Base-by-base conservation (phyloP, 2,888 invertebrate genomes). In the Cistogaster globosa region DNA sequence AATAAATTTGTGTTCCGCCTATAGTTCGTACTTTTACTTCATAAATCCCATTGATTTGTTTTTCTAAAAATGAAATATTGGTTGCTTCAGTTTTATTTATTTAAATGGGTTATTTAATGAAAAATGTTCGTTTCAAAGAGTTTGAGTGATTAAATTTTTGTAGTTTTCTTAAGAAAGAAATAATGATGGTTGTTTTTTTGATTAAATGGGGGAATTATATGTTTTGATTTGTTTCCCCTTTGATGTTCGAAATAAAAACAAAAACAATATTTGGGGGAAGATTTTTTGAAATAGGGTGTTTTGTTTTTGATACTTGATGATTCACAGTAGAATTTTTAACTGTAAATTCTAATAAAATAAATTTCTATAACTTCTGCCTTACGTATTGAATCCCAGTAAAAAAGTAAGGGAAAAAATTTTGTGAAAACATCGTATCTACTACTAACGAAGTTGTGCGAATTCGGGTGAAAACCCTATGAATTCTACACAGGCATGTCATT, bases 31-130 rank as follows among this genome's bases (percentile, higher is more conserved):
- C 11, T 53, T 20, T 20, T 1, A 6, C 11, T 53, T 53, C 1
- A 53, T 6, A 9, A 18, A n/a, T 2, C 1, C 51, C 7, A 12
- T 18, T 18, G 51, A 8, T 53, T 78, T 78, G 74, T 69, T 85
- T 75, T n/a, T 78, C 75, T 78, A 67, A 65, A 75, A 82, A 69
- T 82, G 78, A 82, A 65, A 85, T 82, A 74, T 78, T 18, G 53
- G 65, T 74, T 63, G 42, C 48, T n/a, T n/a, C n/a, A 45, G 77
- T 55, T 81, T 60, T 69, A 36, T 74, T 69, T 77, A 69, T 68
- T 77, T 74, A 68, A 68, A 74, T 81, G 74, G 68, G 48, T 58
- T 85, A 81, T 62, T 75, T 72, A 84, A 81, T 81, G 55, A 77
- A 71, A 76, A 71, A 32, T 63, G 58, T 82, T 36, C 20, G 20